Evolutionary conservation across 1,140 invertebrate species (phyloP).

Genomic region (Carcinoscorpius rotundicauda): DNA sequence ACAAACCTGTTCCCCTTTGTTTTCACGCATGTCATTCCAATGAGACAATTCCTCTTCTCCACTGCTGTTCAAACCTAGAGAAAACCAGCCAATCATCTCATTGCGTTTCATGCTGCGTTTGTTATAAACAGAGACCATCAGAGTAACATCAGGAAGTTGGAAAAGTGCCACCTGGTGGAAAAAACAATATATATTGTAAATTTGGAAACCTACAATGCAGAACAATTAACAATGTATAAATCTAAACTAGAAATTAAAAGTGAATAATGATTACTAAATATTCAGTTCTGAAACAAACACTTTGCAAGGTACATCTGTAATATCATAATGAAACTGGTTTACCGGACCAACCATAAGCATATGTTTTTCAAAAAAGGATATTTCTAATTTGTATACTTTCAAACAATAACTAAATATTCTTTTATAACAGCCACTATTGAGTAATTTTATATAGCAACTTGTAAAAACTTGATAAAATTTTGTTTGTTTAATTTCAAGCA

Average conservation of each 20-base stretch:
- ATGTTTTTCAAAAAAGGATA: too few species aligned
- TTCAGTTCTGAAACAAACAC: too few species aligned
- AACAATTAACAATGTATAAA: not conserved
- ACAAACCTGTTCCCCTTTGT: constrained; percentile 52
- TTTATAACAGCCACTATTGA: too few species aligned
- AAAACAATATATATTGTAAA: constrained; percentile 1
- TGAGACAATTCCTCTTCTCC: constrained; percentile 84
- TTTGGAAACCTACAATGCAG: constrained; percentile 3
- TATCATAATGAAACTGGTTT: too few species aligned
- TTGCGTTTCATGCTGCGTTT: constrained; percentile 83
- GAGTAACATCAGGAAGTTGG: constrained; percentile 85
- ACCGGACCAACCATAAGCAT: too few species aligned
- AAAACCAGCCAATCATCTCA: constrained; percentile 94
- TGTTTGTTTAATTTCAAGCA: too few species aligned
- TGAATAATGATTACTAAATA: too few species aligned
- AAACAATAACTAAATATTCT: too few species aligned
- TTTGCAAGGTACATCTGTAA: too few species aligned
- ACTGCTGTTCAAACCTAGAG: constrained; percentile 76
- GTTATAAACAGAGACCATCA: constrained; percentile 88
- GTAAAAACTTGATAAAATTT: too few species aligned
- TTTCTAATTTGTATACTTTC: too few species aligned
- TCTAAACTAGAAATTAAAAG: not conserved
- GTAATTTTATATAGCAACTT: too few species aligned
- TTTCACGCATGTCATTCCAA: constrained; percentile 79
- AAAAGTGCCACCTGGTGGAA: constrained; percentile 69